These are phyloP conservation scores for Condylostylus longicornis DNA, from an alignment of 1,140 invertebrate genomes.

Conservation along the genomic window DNA sequence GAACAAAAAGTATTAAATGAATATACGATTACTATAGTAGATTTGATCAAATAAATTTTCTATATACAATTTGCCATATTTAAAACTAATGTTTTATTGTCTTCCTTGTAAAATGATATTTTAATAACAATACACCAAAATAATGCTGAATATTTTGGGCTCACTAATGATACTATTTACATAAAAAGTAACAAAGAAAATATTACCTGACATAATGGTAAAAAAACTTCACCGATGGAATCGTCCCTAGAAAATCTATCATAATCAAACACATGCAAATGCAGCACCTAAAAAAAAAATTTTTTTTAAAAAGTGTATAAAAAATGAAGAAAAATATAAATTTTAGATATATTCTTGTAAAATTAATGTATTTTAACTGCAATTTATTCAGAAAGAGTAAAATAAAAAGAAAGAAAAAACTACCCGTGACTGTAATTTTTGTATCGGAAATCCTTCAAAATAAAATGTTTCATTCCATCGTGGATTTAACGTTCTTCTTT, in stretches of 20 bases:
- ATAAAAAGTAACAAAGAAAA: no score
- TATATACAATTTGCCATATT: no score
- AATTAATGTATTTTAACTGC: constrained; percentile 14
- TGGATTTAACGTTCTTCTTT: constrained; percentile 85
- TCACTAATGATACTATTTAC: no score
- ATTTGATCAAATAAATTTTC: no score
- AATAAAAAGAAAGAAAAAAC: constrained; percentile 11
- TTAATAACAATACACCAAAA: no score
- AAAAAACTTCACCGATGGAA: constrained; percentile 89
- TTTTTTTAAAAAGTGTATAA: background rate
- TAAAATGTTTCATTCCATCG: constrained; percentile 97
- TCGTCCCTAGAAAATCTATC: constrained; percentile 89
- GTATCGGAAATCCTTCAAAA: constrained; percentile 90
- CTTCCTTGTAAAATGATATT: no score
- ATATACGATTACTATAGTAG: no score
- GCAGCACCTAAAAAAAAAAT: constrained; percentile 51
- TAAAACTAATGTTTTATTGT: no score
- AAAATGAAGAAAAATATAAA: background rate
- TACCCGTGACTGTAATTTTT: constrained; percentile 77
- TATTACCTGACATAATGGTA: constrained; percentile 76
- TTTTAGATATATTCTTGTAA: constrained; percentile 26
- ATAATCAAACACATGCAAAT: constrained; percentile 91
- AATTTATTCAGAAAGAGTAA: constrained; percentile 19
- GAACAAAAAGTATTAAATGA: no score
- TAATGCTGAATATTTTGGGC: background rate